A percentile compares a stretch with the other conserved stretches of the same genome.
phyloP scores from a whole-genome alignment of 2,888 invertebrate genomes.

The Scaptomyza polygonia region DNA sequence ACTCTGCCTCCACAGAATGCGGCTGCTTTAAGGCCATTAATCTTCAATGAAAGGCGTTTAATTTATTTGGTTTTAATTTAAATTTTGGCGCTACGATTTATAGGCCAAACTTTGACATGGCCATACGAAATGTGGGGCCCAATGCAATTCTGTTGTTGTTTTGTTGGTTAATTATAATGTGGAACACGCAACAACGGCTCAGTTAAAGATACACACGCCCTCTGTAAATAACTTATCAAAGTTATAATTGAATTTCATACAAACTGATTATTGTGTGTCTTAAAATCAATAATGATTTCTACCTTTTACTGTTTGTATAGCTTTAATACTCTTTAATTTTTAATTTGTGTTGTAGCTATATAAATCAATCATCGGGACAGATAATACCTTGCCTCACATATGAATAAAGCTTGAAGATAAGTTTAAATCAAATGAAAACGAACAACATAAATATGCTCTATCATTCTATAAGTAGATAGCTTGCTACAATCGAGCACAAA shows the following conservation, averaged over 20 bases:
- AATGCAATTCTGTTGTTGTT: slow-evolving; percentile 49
- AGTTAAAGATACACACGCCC: slow-evolving; percentile 45
- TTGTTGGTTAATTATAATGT: slow-evolving; percentile 70
- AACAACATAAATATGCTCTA: too few species aligned
- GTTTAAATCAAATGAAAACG: too few species aligned
- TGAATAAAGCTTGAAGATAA: too few species aligned
- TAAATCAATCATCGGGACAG: too few species aligned
- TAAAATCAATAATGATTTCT: slow-evolving; percentile 1
- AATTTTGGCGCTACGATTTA: slow-evolving; percentile 78
- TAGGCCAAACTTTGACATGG: slow-evolving; percentile 74
- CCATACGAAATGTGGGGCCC: slow-evolving; percentile 46
- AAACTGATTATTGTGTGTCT: slow-evolving; percentile 9
- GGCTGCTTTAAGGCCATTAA: slow-evolving; percentile 76
- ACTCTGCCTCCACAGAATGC: slow-evolving; percentile 24
- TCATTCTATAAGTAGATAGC: slow-evolving; percentile 26
- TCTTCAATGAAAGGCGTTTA: slow-evolving; percentile 81
- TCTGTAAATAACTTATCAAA: slow-evolving; percentile 36
- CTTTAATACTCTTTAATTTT: too few species aligned
- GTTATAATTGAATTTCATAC: background rate
- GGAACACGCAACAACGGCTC: slow-evolving; percentile 63
- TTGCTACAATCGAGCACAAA: slow-evolving; percentile 38
- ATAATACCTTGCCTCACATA: too few species aligned
- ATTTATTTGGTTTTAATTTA: slow-evolving; percentile 80
- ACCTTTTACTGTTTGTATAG: too few species aligned
- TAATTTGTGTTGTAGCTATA: too few species aligned